Conservation (phyloP, 2,888 invertebrate genomes). For the Synergus itoensis region DNA sequence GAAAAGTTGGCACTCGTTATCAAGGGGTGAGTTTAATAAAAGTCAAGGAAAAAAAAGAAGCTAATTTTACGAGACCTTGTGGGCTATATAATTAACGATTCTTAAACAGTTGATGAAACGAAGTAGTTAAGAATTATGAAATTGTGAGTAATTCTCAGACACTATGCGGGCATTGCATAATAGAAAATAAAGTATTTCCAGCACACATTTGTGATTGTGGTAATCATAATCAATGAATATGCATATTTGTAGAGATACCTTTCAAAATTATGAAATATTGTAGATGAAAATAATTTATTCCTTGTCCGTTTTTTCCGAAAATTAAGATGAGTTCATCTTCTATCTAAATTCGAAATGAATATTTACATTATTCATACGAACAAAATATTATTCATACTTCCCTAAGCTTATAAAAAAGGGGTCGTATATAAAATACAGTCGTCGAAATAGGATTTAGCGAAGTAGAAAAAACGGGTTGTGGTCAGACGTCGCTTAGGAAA, state of each 20-base stretch:
- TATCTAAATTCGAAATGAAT: neutral
- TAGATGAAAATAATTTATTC: neutral
- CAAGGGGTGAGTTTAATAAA: neutral
- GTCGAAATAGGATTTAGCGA: neutral
- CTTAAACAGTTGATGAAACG: slow-evolving; percentile 3
- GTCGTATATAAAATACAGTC: neutral
- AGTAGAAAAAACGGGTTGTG: slow-evolving; percentile 4
- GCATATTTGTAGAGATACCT: neutral
- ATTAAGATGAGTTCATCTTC: neutral
- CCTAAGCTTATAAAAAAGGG: neutral
- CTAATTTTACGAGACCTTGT: slow-evolving; percentile 22
- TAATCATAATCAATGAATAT: slow-evolving; percentile 26
- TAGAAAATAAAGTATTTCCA: slow-evolving; percentile 35
- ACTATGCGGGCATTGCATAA: slow-evolving; percentile 25
- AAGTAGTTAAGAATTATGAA: slow-evolving; percentile 13
- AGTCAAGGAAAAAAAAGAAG: slow-evolving; percentile 22
- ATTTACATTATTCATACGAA: neutral
- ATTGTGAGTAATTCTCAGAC: slow-evolving; percentile 28
- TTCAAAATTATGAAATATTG: too few relatives aligned
- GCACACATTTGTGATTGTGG: slow-evolving; percentile 41
- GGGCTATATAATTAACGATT: slow-evolving; percentile 1
- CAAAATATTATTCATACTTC: neutral
- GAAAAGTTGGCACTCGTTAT: neutral
- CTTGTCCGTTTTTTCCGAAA: neutral
- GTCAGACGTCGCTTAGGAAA: neutral